phyloP scores from a whole-genome alignment of 1,140 invertebrate species.

The Drosophila sturtevanti region DNA sequence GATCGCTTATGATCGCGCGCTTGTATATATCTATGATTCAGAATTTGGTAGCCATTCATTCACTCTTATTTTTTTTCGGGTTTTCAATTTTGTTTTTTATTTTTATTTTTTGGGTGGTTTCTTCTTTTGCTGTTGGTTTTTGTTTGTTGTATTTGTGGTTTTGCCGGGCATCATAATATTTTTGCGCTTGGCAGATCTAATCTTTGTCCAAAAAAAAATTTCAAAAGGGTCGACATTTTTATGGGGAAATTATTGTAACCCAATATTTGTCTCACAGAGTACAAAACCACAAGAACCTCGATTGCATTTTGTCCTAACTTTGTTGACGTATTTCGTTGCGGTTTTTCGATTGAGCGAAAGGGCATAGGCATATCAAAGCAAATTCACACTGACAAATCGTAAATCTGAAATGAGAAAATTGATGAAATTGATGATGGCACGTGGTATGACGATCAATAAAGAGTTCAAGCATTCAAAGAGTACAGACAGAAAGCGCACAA shows the following conservation, averaged over 20 bases:
- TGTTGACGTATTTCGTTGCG: constrained; percentile 61
- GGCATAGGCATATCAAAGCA: background rate
- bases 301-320: constrained; percentile 78
- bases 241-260: constrained; percentile 79
- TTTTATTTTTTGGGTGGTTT: constrained; percentile 43
- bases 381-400: constrained; percentile 9
- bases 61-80: constrained; percentile 41
- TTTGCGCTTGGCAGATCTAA: constrained; percentile 78
- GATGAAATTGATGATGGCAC: constrained; percentile 18
- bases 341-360: constrained; percentile 26
- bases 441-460: background rate
- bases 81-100: constrained; percentile 26
- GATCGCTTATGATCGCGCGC: constrained; percentile 70
- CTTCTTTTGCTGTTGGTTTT: constrained; percentile 37
- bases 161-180: constrained; percentile 72
- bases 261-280: constrained; percentile 41
- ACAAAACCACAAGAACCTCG: constrained; percentile 64
- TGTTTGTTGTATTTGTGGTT: constrained; percentile 50
- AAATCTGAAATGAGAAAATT: constrained; percentile 6
- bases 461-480: background rate
- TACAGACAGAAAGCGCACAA: background rate
- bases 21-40: constrained; percentile 79
- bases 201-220: constrained; percentile 54
- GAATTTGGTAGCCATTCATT: constrained; percentile 71
- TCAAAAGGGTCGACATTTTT: constrained; percentile 70